Evolutionary conservation across 2,113 vertebrate species (phyloP), one percentile per base, ranked within the genome.

Genomic region (Cebus imitator): DNA sequence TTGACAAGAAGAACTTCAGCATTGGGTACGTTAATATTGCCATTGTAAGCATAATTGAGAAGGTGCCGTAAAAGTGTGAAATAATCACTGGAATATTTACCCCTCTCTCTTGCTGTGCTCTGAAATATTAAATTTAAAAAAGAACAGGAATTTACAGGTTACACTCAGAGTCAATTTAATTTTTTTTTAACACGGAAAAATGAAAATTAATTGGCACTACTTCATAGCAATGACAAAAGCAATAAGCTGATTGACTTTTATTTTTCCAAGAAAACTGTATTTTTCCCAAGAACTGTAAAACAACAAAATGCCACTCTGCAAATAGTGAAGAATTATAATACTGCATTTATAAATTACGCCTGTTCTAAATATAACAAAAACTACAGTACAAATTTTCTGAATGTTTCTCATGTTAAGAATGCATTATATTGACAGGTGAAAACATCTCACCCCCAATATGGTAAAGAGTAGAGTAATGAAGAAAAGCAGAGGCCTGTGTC

Each of bases 1-100:
- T 99, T 99, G 99, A 99, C 99, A 94, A 99, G 99, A 97, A 99
- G 99, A 99, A 99, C 99, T 98, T 99, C 99, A 91, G 99, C 99
- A 96, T 99, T 99, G 95, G 99, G 99, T 97, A 99, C 99, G 93
- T 99, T 99, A 98, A 99, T 99, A 98, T 99, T 99, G 99, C 99
- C 99, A 97, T 99, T 99, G 98, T 99, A 99, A 93, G 99, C 99
- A 87, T 99, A 99, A 98, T 99, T 99, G 97, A 99, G 99, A 93
- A 99, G 99, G 98, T 99, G 99, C 96, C 99, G 98, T 96, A 43
- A 43, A 99, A 99, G 98, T 48, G 99, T 99, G 97, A 99, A 99
- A 97, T 99, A 99, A 98, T 99, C 99, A 58, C 99, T 99, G 86
- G 99, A 99, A 95, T 99, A 99, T 98, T 99, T 99, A 96, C 99